These are phyloP conservation scores for Oryzias javanicus DNA, from an alignment of 2,113 vertebrate species.

Conservation along the genomic window DNA sequence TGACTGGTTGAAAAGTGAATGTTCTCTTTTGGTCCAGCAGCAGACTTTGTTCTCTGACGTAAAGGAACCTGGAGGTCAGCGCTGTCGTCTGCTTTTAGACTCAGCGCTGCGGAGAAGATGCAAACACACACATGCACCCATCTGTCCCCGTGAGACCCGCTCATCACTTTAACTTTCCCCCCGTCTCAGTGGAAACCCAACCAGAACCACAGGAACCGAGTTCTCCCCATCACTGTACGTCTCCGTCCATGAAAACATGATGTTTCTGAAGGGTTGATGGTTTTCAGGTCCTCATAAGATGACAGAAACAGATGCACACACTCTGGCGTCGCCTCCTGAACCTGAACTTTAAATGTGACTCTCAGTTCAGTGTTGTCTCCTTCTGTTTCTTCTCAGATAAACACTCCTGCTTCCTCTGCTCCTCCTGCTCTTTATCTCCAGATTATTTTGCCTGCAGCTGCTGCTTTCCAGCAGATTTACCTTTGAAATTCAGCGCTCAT, in stretches of 20 bases:
- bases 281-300: slow-evolving; percentile 1
- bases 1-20: too few species aligned
- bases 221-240: too few species aligned
- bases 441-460: background rate
- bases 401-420: background rate
- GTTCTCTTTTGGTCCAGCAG: too few species aligned
- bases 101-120: background rate
- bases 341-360: slow-evolving; percentile 33
- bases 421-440: slow-evolving; percentile 2
- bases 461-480: background rate
- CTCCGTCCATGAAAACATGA: too few species aligned
- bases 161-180: too few species aligned
- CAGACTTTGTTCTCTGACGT: background rate
- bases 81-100: slow-evolving; percentile 29
- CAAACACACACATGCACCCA: background rate
- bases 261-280: too few species aligned
- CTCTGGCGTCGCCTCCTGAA: slow-evolving; percentile 14
- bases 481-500: too few species aligned
- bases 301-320: slow-evolving; percentile 7
- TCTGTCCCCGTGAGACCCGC: too few species aligned
- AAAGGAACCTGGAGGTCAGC: slow-evolving; percentile 5
- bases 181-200: too few species aligned
- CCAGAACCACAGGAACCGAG: too few species aligned
- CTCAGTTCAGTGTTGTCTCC: slow-evolving; percentile 19
- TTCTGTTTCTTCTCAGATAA: background rate